Evolutionary conservation across 2,113 vertebrate species (phyloP), one percentile per base, ranked within the genome.

Genomic region (Pampusana beccarii): DNA sequence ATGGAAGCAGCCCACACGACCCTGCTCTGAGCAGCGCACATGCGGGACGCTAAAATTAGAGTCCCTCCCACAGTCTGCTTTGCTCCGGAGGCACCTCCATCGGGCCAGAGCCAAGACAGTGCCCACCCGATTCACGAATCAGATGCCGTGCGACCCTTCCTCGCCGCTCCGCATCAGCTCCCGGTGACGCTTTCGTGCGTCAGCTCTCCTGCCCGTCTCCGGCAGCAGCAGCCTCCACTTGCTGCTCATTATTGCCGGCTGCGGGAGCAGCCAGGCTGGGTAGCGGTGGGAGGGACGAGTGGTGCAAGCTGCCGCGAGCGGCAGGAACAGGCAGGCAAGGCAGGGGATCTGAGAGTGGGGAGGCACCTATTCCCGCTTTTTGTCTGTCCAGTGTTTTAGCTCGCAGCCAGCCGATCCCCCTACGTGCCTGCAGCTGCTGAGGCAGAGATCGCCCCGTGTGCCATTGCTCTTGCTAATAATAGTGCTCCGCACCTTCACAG

Each of bases 1-100:
- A 97, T 96, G 95, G 95, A 95, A 96, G 92, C 95, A 66, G 75
- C 95, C 85, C 86, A 75, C 94, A 70, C 67, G 17, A 2, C 93
- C 20, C 4, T 0, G 60, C 85, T 87, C 36, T 1, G 33, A 84
- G 86, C 86, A 21, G 70, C 5, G 17, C 73, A 36, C 88, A 72
- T 6, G 81, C 75, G 0, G 71, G 34, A 40, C 18, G 29, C 92
- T 92, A 92, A 95, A 88, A 90, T 95, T 96, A 90, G 95, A 54
- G 72, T 74, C 40, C 65, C 75, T 48, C 88, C 93, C 95, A 40
- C 93, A 2, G 93, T 60, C 88, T 71, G 90, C 93, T 16, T 42
- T 0, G 61, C 88, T 80, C 56, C 24, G 4, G 28, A 48, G 85
- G 80, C 62, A 1, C 31, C 84, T 80, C 85, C 11, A 20, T 3